Evolutionary conservation across 2,113 vertebrate genomes (phyloP), one percentile per base, ranked within the genome.

Genomic region (Leucopsar rothschildi): DNA sequence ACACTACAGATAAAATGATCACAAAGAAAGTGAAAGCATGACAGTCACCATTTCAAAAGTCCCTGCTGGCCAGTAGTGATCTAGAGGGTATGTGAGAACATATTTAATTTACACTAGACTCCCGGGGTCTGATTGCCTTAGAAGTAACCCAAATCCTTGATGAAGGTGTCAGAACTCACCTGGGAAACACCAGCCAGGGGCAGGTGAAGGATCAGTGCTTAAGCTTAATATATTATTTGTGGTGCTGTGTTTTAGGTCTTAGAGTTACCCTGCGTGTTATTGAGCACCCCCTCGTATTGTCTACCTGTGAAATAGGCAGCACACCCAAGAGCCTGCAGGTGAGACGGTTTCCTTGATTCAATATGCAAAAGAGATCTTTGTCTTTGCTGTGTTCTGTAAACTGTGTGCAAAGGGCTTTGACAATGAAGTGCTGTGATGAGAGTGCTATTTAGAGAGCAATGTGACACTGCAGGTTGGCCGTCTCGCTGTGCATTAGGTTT

Each of bases 371-470:
- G 75, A 73, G 45, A 9, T 83, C 35, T 63, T 79, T 44, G 79
- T 88, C 85, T 92, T 77, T 39, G 63, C 45, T 83, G 66, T 95
- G 87, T 90, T 82, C 40, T 66, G 85, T 94, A 52, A 57, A 85
- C 73, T 80, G 25, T 83, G 93, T 93, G 82, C 79, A 90, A 94
- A 97, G 93, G 96, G 96, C 95, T 96, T 97, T 95, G 94, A 95
- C 78, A 87, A 90, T 73, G 94, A 96, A 97, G 75, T 92, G 96
- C 90, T 96, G 90, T 90, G 56, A 93, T 44, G 68, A 52, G 95
- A 96, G 47, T 95, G 89, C 86, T 95, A 13, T 85, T 82, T 79
- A 82, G 82, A 94, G 78, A 85, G 87, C 89, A 87, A 47, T 21
- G 79, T 90, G 75, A 85, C 82, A 90, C 87, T 13, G 13, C 24